phyloP scores from a whole-genome alignment of 2,888 invertebrate genomes.

The Phania funesta region DNA sequence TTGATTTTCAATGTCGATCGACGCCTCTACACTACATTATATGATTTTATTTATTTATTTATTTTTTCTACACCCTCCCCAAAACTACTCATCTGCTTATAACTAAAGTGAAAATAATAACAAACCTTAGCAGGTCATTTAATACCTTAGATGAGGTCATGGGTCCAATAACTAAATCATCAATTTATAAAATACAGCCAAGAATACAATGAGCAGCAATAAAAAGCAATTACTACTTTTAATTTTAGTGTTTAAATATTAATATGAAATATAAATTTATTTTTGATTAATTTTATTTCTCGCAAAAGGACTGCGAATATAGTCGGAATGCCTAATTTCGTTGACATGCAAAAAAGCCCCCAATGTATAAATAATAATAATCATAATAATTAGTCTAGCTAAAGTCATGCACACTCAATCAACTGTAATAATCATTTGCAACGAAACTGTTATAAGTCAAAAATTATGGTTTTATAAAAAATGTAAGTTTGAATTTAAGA shows the following conservation, averaged over 20 bases:
- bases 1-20: too few relatives aligned
- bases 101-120: not conserved
- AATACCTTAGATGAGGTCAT: conserved; percentile 59
- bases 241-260: not conserved
- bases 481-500: too few relatives aligned
- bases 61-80: not conserved
- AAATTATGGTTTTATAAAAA: not conserved
- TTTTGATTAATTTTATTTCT: not conserved
- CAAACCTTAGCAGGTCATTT: conserved; percentile 46
- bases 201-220: conserved; percentile 1
- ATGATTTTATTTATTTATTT: too few relatives aligned
- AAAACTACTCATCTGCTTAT: not conserved
- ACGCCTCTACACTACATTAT: too few relatives aligned
- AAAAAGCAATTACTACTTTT: conserved; percentile 12
- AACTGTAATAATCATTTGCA: not conserved
- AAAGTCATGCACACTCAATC: not conserved
- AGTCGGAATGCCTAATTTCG: conserved; percentile 3
- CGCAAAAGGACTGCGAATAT: not conserved
- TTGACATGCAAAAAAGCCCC: conserved; percentile 2
- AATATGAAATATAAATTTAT: not conserved
- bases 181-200: not conserved
- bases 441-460: not conserved
- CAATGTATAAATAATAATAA: conserved; percentile 1
- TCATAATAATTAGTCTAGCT: conserved; percentile 30
- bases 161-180: conserved; percentile 19